phyloP scores from a whole-genome alignment of 2,113 vertebrate genomes.

The Salvelinus alpinus region DNA sequence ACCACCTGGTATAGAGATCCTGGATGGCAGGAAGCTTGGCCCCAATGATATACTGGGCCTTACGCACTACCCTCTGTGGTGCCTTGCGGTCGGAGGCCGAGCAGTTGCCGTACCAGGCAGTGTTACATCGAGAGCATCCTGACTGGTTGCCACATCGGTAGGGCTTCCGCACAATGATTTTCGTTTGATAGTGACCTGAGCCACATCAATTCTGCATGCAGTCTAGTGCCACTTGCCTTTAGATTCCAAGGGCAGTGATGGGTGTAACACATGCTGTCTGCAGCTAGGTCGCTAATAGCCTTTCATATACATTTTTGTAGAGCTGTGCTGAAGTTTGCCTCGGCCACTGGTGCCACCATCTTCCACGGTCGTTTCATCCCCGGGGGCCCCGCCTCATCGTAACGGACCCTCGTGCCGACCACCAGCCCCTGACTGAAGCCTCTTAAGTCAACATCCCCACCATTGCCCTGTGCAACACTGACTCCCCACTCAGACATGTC shows the following conservation, averaged over 20 bases:
- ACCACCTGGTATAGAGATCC: too few species aligned
- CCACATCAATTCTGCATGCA: conserved; percentile 65
- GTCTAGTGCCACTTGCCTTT: background rate
- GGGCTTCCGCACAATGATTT: conserved; percentile 77
- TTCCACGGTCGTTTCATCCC: conserved; percentile 98
- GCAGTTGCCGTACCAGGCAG: too few species aligned
- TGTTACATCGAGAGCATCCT: too few species aligned
- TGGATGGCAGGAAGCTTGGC: too few species aligned
- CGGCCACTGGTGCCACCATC: conserved; percentile 91
- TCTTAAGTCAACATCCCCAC: conserved; percentile 98
- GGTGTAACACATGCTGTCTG: background rate
- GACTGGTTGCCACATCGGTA: conserved; percentile 60
- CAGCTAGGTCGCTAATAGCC: background rate
- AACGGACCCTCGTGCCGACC: conserved; percentile 93
- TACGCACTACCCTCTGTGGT: too few species aligned
- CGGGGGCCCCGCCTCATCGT: conserved; percentile 93
- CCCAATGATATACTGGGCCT: too few species aligned
- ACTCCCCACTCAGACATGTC: conserved; percentile 94
- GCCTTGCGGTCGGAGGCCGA: too few species aligned
- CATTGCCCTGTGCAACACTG: conserved; percentile 95
- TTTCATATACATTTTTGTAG: conserved; percentile 56
- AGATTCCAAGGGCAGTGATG: too few species aligned
- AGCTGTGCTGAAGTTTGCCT: conserved; percentile 95
- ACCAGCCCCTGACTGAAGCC: conserved; percentile 95
- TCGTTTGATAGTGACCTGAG: conserved; percentile 82